Percentiles rank a stretch among this genome's conserved stretches.
These are phyloP conservation scores for Halichoerus grypus DNA, from an alignment of 2,113 vertebrate species.

Conservation along the genomic window DNA sequence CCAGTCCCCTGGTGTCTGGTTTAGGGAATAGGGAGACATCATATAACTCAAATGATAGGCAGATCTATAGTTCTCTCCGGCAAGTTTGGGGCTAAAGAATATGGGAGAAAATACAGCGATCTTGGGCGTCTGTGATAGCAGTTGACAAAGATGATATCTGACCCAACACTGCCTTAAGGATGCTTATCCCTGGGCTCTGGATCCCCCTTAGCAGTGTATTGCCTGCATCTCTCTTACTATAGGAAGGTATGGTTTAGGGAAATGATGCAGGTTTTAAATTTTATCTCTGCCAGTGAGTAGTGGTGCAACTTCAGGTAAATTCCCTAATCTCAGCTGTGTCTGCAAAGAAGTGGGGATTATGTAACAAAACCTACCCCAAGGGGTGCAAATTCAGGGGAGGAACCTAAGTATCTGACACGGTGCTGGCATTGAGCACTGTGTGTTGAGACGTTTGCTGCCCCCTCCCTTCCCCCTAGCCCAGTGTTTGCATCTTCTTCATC, in stretches of 20 bases:
- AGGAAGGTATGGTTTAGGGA: background rate
- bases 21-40: background rate
- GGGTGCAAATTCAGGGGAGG: background rate
- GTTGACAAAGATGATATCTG: background rate
- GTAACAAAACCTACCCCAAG: background rate
- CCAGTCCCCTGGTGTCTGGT: background rate
- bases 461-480: rapidly evolving
- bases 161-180: background rate
- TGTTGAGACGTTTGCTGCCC: background rate
- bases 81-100: background rate
- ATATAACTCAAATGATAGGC: background rate
- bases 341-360: background rate
- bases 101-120: background rate
- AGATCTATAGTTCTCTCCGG: background rate
- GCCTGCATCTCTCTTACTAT: background rate
- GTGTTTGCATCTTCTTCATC: background rate
- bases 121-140: background rate
- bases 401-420: background rate
- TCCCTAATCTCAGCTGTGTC: background rate
- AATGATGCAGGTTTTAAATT: background rate
- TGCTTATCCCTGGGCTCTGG: background rate
- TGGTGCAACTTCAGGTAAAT: background rate
- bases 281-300: background rate
- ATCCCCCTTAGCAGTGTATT: background rate
- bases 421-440: background rate